Percentiles rank a stretch among this genome's conserved stretches.
Evolutionary conservation across 1,140 invertebrate genomes (phyloP).

Genomic region (Nasonia longicornis): DNA sequence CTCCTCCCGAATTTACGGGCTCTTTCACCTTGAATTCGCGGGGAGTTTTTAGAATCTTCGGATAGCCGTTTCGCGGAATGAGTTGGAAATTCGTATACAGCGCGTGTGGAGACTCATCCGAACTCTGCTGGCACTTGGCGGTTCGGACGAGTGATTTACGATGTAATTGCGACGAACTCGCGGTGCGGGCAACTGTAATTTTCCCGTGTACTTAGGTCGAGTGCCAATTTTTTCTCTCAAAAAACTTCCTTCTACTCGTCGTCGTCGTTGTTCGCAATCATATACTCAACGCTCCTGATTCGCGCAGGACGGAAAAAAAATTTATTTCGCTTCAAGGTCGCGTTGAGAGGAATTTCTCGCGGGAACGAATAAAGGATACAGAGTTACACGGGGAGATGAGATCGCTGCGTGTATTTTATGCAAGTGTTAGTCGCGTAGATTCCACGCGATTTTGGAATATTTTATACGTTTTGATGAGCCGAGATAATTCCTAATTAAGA

Average conservation of each 20-base stretch:
- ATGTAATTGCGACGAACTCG: constrained; percentile 52
- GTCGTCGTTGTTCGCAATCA: no score
- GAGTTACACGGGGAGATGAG: neutral
- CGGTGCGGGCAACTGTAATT: constrained; percentile 43
- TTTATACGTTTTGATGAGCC: neutral
- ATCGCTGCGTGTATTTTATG: neutral
- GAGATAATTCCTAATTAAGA: constrained; percentile 26
- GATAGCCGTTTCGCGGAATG: no score
- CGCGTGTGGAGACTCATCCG: constrained; percentile 40
- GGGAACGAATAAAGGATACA: neutral
- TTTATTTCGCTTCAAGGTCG: neutral
- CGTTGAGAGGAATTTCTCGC: neutral
- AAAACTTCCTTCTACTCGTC: neutral
- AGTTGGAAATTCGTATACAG: no score
- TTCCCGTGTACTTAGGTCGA: neutral
- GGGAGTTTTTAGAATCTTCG: no score
- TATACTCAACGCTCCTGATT: no score
- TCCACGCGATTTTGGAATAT: neutral
- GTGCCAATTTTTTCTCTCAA: neutral
- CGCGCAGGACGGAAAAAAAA: neutral
- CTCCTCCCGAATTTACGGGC: no score
- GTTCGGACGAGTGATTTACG: constrained; percentile 55
- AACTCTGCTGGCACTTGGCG: constrained; percentile 31
- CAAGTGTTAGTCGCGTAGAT: neutral
- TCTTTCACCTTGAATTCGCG: no score